Base-by-base conservation (phyloP, 2,113 vertebrate genomes). In the Melospiza melodia region DNA sequence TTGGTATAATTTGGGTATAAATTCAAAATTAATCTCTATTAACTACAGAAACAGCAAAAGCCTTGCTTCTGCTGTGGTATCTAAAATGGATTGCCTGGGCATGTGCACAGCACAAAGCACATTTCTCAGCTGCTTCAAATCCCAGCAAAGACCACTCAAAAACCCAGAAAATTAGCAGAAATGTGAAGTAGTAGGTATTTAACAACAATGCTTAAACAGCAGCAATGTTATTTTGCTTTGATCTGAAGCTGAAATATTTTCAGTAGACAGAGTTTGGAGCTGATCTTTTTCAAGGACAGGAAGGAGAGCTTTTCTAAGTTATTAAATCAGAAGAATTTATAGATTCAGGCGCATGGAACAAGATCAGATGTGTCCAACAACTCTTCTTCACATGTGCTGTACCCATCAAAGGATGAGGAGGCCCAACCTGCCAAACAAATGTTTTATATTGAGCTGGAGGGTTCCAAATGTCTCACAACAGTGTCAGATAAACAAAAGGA, bases 401-500 rank as follows among this genome's bases (percentile, higher is more conserved):
- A 87, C 73, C 86, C 90, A 93, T 97, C 94, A 96, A 94, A 97
- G 93, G 85, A 93, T 95, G 81, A 93, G 20, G 81, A 89, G 52
- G 81, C 87, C 93, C 85, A 62, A 69, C 74, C 93, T 94, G 82
- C 95, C 95, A 96, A 96, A 90, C 97, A 98, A 98, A 98, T 98
- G 96, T 97, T 97, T 97, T 97, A 88, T 97, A 94, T 93, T 91
- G 96, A 93, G 91, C 90, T 79, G 78, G 75, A 87, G 90, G 81
- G 93, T 86, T 96, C 96, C 91, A 95, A 97, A 96, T 93, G 95
- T 96, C 93, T 97, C 94, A 92, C 92, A 92, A 94, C 68, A 8
- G 96, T 97, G 91, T 98, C 96, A 97, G 91, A 93, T 95, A 96
- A 97, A 96, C 97, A 97, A 98, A 96, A 93, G 96, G 94, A 97